phyloP scores from a whole-genome alignment of 1,140 invertebrate genomes.

The Microvelia longipes region DNA sequence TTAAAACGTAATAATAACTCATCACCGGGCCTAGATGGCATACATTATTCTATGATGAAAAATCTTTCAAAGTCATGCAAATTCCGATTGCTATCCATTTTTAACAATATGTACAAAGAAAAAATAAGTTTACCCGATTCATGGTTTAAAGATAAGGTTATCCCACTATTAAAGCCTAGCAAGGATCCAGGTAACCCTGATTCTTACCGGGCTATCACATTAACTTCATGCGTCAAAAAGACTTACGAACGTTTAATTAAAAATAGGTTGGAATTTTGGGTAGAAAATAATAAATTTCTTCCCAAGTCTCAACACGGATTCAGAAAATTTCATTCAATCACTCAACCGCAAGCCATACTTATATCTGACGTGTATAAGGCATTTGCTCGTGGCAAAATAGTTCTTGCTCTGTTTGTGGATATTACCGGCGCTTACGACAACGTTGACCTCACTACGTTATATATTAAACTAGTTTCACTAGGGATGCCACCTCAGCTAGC shows the following conservation, averaged over 20 bases:
- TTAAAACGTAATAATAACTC: neutral
- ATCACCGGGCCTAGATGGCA: neutral
- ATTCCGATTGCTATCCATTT: neutral
- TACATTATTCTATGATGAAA: neutral
- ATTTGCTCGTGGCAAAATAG: no score
- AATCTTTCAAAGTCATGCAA: neutral
- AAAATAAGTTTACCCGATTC: neutral
- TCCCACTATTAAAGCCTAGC: neutral
- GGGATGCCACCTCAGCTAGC: no score
- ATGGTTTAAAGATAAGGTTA: neutral
- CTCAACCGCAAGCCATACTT: no score
- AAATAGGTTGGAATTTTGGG: neutral
- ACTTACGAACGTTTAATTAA: neutral
- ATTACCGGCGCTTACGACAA: no score
- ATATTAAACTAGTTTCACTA: no score
- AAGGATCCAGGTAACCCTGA: neutral
- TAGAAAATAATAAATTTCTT: neutral
- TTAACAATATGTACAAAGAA: neutral
- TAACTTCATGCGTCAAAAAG: neutral
- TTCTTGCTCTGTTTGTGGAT: no score
- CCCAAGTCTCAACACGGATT: no score
- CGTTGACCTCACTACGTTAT: no score
- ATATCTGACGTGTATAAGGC: no score
- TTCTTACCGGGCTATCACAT: neutral
- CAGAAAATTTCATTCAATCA: no score